phyloP scores from a whole-genome alignment of 2,888 invertebrate species.

The Serrognathus titanus region DNA sequence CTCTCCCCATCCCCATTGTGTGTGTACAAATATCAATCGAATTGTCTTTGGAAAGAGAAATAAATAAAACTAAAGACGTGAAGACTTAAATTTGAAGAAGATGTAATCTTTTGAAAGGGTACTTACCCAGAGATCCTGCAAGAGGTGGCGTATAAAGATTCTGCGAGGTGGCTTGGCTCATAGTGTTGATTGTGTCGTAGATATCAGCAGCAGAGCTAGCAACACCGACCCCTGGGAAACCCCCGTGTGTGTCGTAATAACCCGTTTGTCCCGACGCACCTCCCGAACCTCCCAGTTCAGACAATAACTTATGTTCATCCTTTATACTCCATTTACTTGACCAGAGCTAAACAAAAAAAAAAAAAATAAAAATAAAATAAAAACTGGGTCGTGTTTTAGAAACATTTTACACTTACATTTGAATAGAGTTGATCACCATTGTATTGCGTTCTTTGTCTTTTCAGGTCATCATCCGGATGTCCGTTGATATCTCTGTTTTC shows the following conservation, averaged over 20 bases:
- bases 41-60: neutral
- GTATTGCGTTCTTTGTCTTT: conserved; percentile 83
- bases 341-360: conserved; percentile 61
- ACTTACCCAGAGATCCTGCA: conserved; percentile 64
- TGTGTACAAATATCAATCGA: too few relatives aligned
- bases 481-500: conserved; percentile 86
- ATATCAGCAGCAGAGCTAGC: conserved; percentile 53
- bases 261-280: conserved; percentile 43
- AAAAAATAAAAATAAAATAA: too few relatives aligned
- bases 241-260: conserved; percentile 58
- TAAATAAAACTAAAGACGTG: neutral
- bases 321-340: conserved; percentile 89
- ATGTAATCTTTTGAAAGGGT: neutral
- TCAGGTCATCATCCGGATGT: conserved; percentile 83
- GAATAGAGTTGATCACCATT: conserved; percentile 88
- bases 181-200: conserved; percentile 69
- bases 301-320: conserved; percentile 83
- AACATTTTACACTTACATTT: conserved; percentile 51
- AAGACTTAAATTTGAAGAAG: neutral
- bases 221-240: conserved; percentile 53
- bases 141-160: conserved; percentile 77
- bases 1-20: too few relatives aligned
- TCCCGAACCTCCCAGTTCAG: conserved; percentile 66
- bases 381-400: neutral
- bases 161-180: conserved; percentile 68